A percentile compares a stretch with the other conserved stretches of the same genome.
phyloP scores from a whole-genome alignment of 2,888 invertebrate species.

The Amitus sp. region DNA sequence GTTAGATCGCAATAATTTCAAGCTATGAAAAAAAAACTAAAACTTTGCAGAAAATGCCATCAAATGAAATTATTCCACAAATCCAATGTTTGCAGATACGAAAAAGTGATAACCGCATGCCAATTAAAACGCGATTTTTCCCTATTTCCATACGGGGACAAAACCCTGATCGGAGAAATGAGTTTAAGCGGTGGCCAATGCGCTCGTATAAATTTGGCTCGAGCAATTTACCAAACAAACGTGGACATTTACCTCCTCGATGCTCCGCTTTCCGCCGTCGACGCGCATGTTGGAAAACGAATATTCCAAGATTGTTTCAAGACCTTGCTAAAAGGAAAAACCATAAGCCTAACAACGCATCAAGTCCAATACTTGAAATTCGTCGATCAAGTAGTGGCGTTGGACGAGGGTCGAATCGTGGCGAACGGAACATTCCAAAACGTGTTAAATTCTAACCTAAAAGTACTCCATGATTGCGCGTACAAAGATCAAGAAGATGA shows the following conservation, averaged over 20 bases:
- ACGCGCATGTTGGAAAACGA: constrained; percentile 75
- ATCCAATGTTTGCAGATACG: constrained; percentile 46
- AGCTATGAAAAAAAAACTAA: no score
- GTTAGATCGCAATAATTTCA: no score
- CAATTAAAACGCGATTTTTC: constrained; percentile 79
- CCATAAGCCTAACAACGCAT: constrained; percentile 58
- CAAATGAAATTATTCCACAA: not conserved
- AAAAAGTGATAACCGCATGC: constrained; percentile 72
- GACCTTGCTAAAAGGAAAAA: constrained; percentile 24
- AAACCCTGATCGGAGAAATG: constrained; percentile 85
- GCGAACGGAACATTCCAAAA: constrained; percentile 72
- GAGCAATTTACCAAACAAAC: constrained; percentile 78
- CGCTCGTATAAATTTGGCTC: constrained; percentile 77
- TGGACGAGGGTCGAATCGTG: constrained; percentile 69
- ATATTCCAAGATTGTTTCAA: constrained; percentile 66
- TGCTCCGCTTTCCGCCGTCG: constrained; percentile 81
- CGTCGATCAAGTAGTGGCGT: constrained; percentile 70
- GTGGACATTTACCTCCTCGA: constrained; percentile 80
- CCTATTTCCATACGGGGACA: constrained; percentile 76
- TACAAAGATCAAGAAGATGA: no score
- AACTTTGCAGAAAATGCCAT: no score
- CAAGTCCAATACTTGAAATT: constrained; percentile 82
- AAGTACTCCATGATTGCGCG: no score
- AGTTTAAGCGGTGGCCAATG: constrained; percentile 86
- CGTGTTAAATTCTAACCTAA: no score